Evolutionary conservation across 2,113 vertebrate species (phyloP), one percentile per base, ranked within the genome.

Genomic region (Strix uralensis): DNA sequence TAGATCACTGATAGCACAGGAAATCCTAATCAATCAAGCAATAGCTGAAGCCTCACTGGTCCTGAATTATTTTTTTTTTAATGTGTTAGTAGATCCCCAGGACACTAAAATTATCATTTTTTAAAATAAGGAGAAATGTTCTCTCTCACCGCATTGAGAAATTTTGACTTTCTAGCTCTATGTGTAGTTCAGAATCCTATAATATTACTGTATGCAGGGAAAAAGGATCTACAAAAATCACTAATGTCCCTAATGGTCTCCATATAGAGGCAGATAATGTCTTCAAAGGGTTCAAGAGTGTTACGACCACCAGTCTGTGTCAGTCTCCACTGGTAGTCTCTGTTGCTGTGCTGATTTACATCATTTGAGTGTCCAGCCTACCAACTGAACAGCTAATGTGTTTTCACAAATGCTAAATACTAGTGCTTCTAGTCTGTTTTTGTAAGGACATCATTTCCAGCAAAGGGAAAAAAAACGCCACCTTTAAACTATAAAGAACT

Each of bases 391-490:
- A 65, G 49, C 21, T 40, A 55, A 42, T 10, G 10, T 55, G 34
- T 65, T 90, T 71, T 85, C 73, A 91, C 49, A 92, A 87, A 94
- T 21, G 54, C 22, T 61, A 52, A 65, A 81, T 21, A 63, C 7
- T 34, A 52, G 57, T 34, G 18, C 14, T 92, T 80, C 18, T 49
- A 80, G 13, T 20, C 49, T 82, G 58, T 7, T 91, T 95, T 74
- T 47, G 21, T 26, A 78, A 67, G 18, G 65, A 72, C 10, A 20
- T 8, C 2, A 8, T n/a, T 75, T 79, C 62, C 29, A 86, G 34
- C 14, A 67, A 88, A 86, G 21, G 30, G 75, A 75, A 90, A 44
- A 80, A 75, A 90, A 40, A 5, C 2, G 2, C 5, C 52, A 65
- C 49, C 40, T 91, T 94, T 69, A 71, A 81, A 75, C 22, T 27